phyloP scores from a whole-genome alignment of 2,113 vertebrate species.

The Pangasianodon hypophthalmus region DNA sequence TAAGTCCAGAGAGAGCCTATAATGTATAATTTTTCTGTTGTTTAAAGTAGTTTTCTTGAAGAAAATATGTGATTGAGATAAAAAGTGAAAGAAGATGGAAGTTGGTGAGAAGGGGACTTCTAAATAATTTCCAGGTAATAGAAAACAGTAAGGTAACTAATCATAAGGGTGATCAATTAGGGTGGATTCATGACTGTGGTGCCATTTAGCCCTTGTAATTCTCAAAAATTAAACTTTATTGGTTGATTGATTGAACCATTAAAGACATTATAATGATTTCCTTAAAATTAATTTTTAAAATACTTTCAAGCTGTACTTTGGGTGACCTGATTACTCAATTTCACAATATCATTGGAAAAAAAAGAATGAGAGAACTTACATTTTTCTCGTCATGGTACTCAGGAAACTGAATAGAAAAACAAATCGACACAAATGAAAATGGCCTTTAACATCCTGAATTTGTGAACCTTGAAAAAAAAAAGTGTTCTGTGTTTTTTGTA shows the following conservation, averaged over 20 bases:
- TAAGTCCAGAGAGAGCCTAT: not conserved
- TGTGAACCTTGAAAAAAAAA: not conserved
- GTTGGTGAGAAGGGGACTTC: not conserved
- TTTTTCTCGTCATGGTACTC: not conserved
- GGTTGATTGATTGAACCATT: too few species aligned
- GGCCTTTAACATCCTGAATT: too few species aligned
- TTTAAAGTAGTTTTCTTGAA: not conserved
- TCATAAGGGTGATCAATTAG: not conserved
- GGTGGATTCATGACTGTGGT: not conserved
- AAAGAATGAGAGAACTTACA: not conserved
- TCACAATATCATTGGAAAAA: not conserved
- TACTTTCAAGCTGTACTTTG: not conserved
- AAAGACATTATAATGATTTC: not conserved
- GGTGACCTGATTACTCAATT: not conserved
- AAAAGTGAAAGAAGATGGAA: not conserved
- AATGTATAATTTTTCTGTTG: not conserved
- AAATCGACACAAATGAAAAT: too few species aligned
- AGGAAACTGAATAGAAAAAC: not conserved
- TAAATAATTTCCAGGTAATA: not conserved
- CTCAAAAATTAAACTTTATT: not conserved
- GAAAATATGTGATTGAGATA: not conserved
- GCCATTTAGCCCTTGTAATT: not conserved
- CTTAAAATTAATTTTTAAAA: not conserved
- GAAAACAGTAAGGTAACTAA: not conserved
- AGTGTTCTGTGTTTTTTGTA: not conserved